These are phyloP conservation scores for Meta bourneti DNA, from an alignment of 2,888 invertebrate genomes.

Conservation along the genomic window DNA sequence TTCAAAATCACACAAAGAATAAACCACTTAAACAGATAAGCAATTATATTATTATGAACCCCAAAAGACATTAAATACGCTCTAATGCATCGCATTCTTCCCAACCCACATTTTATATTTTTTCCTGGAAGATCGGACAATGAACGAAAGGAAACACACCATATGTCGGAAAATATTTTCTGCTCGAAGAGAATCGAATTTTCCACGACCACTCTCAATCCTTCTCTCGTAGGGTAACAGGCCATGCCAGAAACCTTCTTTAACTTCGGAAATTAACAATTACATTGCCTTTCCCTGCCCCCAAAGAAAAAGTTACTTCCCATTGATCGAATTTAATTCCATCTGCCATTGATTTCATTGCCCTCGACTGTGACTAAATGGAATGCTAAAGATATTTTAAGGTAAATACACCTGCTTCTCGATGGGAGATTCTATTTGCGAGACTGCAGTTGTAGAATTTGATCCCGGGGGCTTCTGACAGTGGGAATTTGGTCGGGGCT, in stretches of 20 bases:
- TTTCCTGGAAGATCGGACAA: not conserved
- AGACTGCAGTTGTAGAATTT: constrained; percentile 15
- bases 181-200: not conserved
- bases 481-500: not conserved
- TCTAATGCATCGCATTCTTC: not conserved
- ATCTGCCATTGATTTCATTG: constrained; percentile 55
- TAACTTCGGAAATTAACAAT: constrained; percentile 63
- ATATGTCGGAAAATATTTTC: constrained; percentile 11
- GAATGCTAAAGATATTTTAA: constrained; percentile 51
- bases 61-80: not conserved
- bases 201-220: not conserved
- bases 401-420: constrained; percentile 17
- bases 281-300: constrained; percentile 40
- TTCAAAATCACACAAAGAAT: too few relatives aligned
- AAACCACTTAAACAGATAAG: too few relatives aligned
- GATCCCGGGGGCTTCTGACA: not conserved
- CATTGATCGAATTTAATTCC: constrained; percentile 55
- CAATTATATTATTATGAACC: not conserved
- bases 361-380: constrained; percentile 21
- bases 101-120: not conserved
- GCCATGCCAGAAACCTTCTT: constrained; percentile 12
- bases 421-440: constrained; percentile 18
- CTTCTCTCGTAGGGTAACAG: not conserved
- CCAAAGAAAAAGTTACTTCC: constrained; percentile 21
- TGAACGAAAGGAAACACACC: not conserved